Evolutionary conservation across 1,140 invertebrate species (phyloP), one percentile per base, ranked within the genome.

Genomic region (Brachionus angularis): DNA sequence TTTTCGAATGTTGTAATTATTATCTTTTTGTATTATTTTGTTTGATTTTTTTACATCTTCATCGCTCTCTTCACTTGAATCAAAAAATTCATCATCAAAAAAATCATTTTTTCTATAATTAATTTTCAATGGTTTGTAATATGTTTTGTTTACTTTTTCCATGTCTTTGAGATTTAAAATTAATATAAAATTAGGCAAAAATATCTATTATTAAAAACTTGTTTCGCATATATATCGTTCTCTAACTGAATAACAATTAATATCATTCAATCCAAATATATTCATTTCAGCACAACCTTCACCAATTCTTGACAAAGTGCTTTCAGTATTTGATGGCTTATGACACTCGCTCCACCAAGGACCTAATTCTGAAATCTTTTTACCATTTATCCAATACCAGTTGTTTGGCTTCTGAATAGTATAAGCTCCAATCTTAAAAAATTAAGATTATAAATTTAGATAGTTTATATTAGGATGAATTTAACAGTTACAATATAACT

Each of bases 271-370:
- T 10, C 53, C 53, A 23, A 39, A 58, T 42, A 39, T 58, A 23
- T 18, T 39, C 23, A 58, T 12, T 39, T 58, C 36, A 0, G 33
- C 53, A 58, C 53, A 58, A 10, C 53, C 36, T 39, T 58, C 53
- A 4, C 33, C 21, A 10, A 36, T 23, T 23, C 39, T 16, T 25
- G 36, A 58, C 21, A 23, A 58, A 39, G 36, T 39, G 2, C 53
- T 34, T 4, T 58, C 21, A 12, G 18, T 14, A 33, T 58, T 58
- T 5, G 53, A 36, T 23, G 53, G 53, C 10, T 18, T 39, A 2
- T 23, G 25, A 23, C 53, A 58, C 25, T 58, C 36, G 25, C 23
- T 58, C 53, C 53, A 58, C 53, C 53, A 58, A n/a, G 53, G 53
- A 14, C 53, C 53, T 4, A 21, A 21, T 14, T 18, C 33, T 23